Conservation (phyloP, 2,888 invertebrate species). For the Acanthoscelides obtectus region DNA sequence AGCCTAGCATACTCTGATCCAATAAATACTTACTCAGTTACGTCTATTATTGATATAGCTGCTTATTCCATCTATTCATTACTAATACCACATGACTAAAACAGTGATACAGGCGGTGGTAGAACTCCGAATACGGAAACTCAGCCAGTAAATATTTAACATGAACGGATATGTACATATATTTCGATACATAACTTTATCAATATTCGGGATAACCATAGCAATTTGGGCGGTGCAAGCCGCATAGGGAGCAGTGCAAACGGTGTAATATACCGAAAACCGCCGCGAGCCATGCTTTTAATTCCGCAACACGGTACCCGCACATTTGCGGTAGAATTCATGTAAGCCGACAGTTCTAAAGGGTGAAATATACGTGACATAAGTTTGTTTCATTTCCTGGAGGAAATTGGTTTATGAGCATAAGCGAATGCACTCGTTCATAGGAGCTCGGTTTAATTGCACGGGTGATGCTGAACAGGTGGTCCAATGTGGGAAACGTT, state of each 20-base stretch:
- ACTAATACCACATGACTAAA: too few relatives aligned
- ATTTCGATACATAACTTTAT: not conserved
- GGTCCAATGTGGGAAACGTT: too few relatives aligned
- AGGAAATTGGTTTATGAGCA: not conserved
- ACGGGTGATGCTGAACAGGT: too few relatives aligned
- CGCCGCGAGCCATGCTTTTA: not conserved
- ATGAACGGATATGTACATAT: not conserved
- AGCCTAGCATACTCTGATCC: too few relatives aligned
- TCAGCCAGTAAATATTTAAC: not conserved
- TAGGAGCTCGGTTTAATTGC: too few relatives aligned
- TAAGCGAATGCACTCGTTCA: not conserved
- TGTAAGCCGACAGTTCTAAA: not conserved
- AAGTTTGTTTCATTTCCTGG: not conserved
- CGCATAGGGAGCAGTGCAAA: not conserved
- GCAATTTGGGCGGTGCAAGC: not conserved
- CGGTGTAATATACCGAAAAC: not conserved
- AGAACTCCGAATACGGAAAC: too few relatives aligned
- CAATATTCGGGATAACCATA: not conserved
- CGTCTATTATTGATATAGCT: too few relatives aligned
- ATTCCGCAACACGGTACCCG: not conserved
- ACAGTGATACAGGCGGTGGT: too few relatives aligned
- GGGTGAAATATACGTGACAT: not conserved
- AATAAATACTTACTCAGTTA: too few relatives aligned
- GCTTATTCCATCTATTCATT: too few relatives aligned
- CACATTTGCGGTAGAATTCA: not conserved